phyloP scores from a whole-genome alignment of 1,140 invertebrate species.

The Achatina immaculata region DNA sequence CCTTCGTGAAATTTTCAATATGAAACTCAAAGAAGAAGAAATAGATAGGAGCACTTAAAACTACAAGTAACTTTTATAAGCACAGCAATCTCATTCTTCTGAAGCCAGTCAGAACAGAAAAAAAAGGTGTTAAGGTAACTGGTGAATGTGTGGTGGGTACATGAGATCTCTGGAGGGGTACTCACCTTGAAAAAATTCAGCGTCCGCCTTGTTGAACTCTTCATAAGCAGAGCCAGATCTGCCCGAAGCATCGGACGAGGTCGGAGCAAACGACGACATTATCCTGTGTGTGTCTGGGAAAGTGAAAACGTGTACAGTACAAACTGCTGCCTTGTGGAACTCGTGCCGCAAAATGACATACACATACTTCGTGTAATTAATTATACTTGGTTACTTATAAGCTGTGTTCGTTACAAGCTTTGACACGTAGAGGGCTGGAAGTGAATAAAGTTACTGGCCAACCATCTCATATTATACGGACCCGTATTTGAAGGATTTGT shows the following conservation, averaged over 20 bases:
- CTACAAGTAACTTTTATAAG: background rate
- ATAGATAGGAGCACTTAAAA: background rate
- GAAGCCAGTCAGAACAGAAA: background rate
- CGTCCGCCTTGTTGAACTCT: constrained; percentile 47
- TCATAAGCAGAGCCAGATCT: constrained; percentile 32
- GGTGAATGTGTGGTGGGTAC: background rate
- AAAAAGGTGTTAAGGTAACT: background rate
- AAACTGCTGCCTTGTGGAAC: too few species aligned
- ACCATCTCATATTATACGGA: too few species aligned
- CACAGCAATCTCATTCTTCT: background rate
- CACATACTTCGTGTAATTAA: too few species aligned
- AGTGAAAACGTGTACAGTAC: too few species aligned
- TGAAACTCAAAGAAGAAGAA: background rate
- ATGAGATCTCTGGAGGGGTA: background rate
- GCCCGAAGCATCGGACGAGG: constrained; percentile 29
- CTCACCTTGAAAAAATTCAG: constrained; percentile 58
- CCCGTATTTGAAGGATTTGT: too few species aligned
- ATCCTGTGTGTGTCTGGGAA: background rate
- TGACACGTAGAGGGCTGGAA: too few species aligned
- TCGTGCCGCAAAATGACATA: too few species aligned
- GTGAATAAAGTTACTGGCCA: too few species aligned
- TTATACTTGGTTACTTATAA: too few species aligned
- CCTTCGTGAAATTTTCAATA: background rate
- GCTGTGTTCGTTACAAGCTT: too few species aligned
- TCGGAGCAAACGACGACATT: constrained; percentile 63